These are phyloP conservation scores for Poicephalus meyeri DNA, from an alignment of 2,113 vertebrate genomes.

Conservation along the genomic window DNA sequence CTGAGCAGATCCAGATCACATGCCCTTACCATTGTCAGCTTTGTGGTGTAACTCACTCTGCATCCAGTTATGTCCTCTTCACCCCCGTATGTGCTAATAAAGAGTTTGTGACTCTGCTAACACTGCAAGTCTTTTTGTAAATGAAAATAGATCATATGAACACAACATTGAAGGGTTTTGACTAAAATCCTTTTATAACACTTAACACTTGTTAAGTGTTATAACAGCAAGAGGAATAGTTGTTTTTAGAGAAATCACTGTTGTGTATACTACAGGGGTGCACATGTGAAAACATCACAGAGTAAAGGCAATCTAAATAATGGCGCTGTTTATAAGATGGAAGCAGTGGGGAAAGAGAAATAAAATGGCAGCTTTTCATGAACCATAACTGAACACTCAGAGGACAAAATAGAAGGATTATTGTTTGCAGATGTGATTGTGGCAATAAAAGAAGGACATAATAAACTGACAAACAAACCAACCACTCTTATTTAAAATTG, in stretches of 20 bases:
- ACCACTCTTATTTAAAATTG: background rate
- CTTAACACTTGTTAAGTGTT: background rate
- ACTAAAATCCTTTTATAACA: background rate
- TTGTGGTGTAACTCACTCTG: background rate
- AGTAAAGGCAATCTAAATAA: background rate
- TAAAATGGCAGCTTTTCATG: conserved; percentile 47
- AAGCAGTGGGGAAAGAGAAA: conserved; percentile 13
- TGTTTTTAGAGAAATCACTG: background rate
- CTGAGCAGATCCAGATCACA: background rate
- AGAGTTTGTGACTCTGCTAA: background rate
- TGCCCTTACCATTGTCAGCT: background rate
- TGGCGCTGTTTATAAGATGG: background rate
- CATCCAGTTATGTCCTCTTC: background rate
- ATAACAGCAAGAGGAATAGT: background rate
- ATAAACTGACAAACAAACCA: conserved; percentile 26
- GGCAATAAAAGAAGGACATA: conserved; percentile 8
- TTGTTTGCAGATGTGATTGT: conserved; percentile 58
- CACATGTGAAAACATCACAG: background rate
- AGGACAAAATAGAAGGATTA: conserved; percentile 43
- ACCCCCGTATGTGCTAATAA: background rate
- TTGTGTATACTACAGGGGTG: background rate
- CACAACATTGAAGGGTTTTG: background rate
- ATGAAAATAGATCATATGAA: background rate
- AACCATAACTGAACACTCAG: background rate
- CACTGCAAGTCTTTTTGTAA: background rate